Evolutionary conservation across 2,113 vertebrate species (phyloP).

Genomic region (Lepisosteus oculatus): DNA sequence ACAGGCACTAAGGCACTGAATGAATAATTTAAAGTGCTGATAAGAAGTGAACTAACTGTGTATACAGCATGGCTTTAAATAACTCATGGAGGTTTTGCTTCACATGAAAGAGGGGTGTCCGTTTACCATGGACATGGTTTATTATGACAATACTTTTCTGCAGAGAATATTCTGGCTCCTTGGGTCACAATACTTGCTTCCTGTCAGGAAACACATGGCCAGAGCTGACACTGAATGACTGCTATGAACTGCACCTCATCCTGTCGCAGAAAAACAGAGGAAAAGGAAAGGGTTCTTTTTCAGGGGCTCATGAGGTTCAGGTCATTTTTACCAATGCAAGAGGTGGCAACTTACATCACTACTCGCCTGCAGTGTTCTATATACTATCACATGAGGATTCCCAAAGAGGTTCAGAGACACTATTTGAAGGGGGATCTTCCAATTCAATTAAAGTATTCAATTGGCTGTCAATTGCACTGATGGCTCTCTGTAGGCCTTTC

Average conservation of each 20-base stretch:
- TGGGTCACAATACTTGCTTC: conserved; percentile 16
- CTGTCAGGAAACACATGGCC: conserved; percentile 45
- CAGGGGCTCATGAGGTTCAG: background rate
- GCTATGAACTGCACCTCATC: conserved; percentile 24
- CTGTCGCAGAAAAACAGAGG: conserved; percentile 42
- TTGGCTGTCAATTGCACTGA: too few species aligned
- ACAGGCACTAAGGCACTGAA: conserved; percentile 37
- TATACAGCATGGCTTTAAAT: conserved; percentile 31
- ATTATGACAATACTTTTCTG: conserved; percentile 24
- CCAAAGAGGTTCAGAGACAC: too few species aligned
- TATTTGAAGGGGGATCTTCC: too few species aligned
- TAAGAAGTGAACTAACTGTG: conserved; percentile 18
- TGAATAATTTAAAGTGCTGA: conserved; percentile 53
- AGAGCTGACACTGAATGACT: conserved; percentile 42
- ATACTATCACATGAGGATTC: too few species aligned
- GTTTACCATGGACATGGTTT: conserved; percentile 5
- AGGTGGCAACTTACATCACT: too few species aligned
- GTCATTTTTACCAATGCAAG: too few species aligned
- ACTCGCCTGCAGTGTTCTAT: too few species aligned
- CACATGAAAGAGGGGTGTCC: conserved; percentile 23
- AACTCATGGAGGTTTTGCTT: conserved; percentile 30
- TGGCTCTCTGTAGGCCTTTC: too few species aligned
- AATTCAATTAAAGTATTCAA: too few species aligned
- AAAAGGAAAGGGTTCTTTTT: conserved; percentile 26
- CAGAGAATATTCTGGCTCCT: background rate